Conservation (phyloP, 2,797 vertebrate species). For the Chromobotia macracanthus region DNA sequence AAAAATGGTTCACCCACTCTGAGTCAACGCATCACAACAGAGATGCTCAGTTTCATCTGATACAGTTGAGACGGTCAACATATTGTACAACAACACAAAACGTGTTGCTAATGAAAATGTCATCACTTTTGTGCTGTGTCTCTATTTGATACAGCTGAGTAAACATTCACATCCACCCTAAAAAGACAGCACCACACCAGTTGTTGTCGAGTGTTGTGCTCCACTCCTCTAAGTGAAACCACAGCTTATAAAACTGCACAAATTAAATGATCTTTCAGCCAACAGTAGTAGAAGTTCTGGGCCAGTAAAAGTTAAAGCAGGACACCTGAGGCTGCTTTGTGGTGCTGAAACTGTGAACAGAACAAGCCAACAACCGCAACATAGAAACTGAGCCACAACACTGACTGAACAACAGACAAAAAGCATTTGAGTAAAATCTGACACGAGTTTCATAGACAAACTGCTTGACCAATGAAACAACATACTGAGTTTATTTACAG, state of each 20-base stretch:
- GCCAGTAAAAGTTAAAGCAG: background rate
- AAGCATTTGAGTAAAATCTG: background rate
- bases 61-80: too few relatives aligned
- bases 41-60: too few relatives aligned
- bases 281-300: background rate
- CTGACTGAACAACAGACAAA: conserved; percentile 28
- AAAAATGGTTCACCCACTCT: too few relatives aligned
- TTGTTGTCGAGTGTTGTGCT: background rate
- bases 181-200: background rate
- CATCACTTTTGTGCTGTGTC: background rate
- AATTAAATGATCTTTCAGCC: background rate
- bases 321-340: background rate
- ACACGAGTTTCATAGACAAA: background rate
- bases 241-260: too few relatives aligned
- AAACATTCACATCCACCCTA: conserved; percentile 54
- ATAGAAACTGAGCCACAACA: background rate
- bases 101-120: background rate
- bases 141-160: conserved; percentile 61
- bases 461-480: background rate
- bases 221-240: too few relatives aligned
- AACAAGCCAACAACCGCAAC: too few relatives aligned
- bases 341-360: conserved; percentile 25
- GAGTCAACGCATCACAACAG: too few relatives aligned
- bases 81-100: too few relatives aligned
- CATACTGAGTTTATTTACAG: too few relatives aligned